A percentile compares a stretch with the other conserved stretches of the same genome.
phyloP scores from a whole-genome alignment of 1,140 invertebrate genomes.

The Geopemphigus sp. region DNA sequence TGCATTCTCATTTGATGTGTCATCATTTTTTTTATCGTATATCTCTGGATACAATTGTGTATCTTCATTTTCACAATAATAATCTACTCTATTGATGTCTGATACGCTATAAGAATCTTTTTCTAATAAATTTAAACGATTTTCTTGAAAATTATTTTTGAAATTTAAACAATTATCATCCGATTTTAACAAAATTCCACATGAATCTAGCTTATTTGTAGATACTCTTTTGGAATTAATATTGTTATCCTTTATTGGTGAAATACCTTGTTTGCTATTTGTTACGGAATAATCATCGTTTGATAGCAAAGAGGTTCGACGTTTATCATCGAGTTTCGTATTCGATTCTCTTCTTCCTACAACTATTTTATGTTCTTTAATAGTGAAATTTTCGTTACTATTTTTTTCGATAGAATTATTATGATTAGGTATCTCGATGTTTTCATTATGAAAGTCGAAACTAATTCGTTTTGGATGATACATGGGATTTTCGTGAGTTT shows the following conservation, averaged over 20 bases:
- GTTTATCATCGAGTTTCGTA: neutral
- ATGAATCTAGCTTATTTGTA: conserved; percentile 12
- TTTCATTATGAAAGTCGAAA: conserved; percentile 9
- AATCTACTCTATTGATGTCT: neutral
- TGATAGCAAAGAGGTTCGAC: neutral
- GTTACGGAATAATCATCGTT: neutral
- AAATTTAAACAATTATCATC: neutral
- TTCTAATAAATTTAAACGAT: neutral
- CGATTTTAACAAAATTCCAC: conserved; percentile 16
- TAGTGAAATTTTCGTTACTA: neutral
- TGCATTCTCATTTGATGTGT: neutral
- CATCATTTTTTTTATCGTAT: neutral
- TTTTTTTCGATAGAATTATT: neutral
- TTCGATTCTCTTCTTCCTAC: neutral
- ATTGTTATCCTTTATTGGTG: neutral
- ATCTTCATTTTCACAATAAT: neutral
- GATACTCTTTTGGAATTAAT: neutral
- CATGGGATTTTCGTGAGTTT: neutral
- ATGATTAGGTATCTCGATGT: neutral
- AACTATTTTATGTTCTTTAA: neutral
- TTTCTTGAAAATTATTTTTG: neutral
- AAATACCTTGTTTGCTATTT: neutral
- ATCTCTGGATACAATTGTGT: neutral
- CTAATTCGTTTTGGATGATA: conserved; percentile 7
- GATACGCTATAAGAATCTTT: too few species aligned